Base-by-base conservation (phyloP, 2,797 vertebrate genomes). In the Mormyrops attenuatus region DNA sequence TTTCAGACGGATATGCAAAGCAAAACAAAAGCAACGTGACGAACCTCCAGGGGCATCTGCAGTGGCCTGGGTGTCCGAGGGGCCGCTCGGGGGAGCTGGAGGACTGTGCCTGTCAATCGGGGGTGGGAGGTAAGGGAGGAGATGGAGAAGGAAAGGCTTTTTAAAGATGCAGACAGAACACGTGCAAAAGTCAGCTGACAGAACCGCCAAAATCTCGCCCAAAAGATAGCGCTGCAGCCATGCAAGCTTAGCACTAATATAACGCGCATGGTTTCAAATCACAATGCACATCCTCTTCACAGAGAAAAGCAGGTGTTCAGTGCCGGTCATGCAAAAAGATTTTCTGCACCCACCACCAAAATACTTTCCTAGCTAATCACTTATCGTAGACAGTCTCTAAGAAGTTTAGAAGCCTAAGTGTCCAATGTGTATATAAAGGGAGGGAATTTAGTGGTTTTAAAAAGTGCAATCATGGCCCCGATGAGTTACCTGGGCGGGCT, bases 401-500 rank as follows among this genome's bases (percentile, higher is more conserved):
- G 15, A 41, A 1, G 17, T n/a, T 9, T 44, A 44, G 38, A 44
- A 44, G 38, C 73, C 4, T 20, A 44, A 80, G 73, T 41, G 69
- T 38, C 13, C 4, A 5, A 38, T 20, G 66, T 3, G 30, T 73
- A 5, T 77, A 38, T 77, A 4, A 77, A 17, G 41, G 34, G 15
- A 77, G 69, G 15, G 69, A 77, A 41, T 66, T 30, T 66, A 41
- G 69, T n/a, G 38, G 17, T 9, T 44, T 7, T n/a, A 85, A 44
- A 47, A 49, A 5, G 22, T 22, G n/a, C 47, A 44, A 2, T 50
- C 20, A 30, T 13, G 17, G 13, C 30, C 34, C 26, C 53, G 49
- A 22, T 13, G 44, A 52, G 93, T 95, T 95, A 97, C 97, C 96
- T 95, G 93, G 96, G 96, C 94, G 96, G 97, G 93, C 96, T 96